These are phyloP conservation scores for Poeciliopsis occidentalis DNA, from an alignment of 2,113 vertebrate genomes.

Conservation along the genomic window DNA sequence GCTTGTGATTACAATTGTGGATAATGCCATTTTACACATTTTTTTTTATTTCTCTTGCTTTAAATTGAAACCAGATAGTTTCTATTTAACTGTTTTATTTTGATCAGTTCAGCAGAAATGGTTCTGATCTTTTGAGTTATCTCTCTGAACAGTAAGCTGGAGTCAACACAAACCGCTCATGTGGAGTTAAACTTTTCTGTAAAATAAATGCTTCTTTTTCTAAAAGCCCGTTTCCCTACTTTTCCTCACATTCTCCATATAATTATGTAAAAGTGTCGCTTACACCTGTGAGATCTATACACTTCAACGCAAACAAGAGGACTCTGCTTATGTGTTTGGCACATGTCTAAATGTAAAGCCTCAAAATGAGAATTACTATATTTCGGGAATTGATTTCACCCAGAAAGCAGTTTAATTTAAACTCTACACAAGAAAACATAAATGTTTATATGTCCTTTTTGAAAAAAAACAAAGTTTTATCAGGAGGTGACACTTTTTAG, in stretches of 20 bases:
- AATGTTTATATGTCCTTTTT: no score
- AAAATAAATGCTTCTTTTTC: constrained; percentile 69
- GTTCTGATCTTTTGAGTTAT: neutral
- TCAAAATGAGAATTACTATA: no score
- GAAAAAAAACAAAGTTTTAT: no score
- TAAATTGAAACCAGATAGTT: neutral
- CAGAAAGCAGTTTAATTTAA: no score
- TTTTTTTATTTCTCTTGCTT: neutral
- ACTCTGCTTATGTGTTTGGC: no score
- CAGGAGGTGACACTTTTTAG: no score
- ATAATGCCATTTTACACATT: no score
- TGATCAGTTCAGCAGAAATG: neutral
- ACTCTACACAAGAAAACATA: no score
- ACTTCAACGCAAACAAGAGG: neutral
- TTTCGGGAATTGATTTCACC: no score
- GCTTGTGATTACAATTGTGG: no score
- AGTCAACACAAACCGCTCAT: neutral
- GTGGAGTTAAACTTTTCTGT: constrained; percentile 36
- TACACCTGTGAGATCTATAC: constrained; percentile 22
- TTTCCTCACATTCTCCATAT: neutral
- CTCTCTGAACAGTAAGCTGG: neutral
- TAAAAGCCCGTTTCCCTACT: neutral
- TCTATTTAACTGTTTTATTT: neutral
- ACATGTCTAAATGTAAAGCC: no score
- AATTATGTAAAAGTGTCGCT: neutral